These are phyloP conservation scores for Pantala flavescens DNA, from an alignment of 1,140 invertebrate species.

Conservation along the genomic window DNA sequence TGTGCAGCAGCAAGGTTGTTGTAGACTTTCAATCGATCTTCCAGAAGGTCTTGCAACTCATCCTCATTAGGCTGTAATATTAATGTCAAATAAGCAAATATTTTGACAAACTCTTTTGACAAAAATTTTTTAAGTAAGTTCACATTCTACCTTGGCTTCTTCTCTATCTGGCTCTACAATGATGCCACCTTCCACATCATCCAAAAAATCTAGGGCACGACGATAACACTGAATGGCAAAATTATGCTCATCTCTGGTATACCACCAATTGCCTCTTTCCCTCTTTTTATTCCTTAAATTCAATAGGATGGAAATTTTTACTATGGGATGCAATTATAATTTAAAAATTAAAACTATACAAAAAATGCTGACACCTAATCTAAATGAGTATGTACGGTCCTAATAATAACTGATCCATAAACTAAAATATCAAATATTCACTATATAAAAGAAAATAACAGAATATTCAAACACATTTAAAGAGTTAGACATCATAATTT, in stretches of 20 bases:
- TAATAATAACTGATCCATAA: too few relatives aligned
- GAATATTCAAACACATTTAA: too few relatives aligned
- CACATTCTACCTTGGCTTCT: neutral
- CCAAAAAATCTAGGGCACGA: conserved; percentile 68
- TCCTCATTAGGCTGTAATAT: conserved; percentile 25
- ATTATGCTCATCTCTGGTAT: conserved; percentile 60
- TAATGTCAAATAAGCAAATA: neutral
- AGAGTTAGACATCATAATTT: too few relatives aligned
- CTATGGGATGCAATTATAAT: neutral
- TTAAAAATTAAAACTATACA: too few relatives aligned
- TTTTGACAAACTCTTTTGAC: neutral
- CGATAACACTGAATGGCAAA: conserved; percentile 75
- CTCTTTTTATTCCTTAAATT: conserved; percentile 60
- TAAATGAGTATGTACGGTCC: too few relatives aligned
- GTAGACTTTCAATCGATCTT: conserved; percentile 68
- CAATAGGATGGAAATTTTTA: conserved; percentile 13
- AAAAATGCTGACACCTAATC: conserved; percentile 10
- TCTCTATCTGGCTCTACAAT: conserved; percentile 24
- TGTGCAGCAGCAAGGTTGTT: conserved; percentile 87
- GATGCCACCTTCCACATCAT: conserved; percentile 52
- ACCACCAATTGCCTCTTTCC: conserved; percentile 81
- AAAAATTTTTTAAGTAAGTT: conserved; percentile 22
- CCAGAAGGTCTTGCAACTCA: conserved; percentile 42
- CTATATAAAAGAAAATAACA: too few relatives aligned
- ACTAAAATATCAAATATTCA: too few relatives aligned